phyloP scores from a whole-genome alignment of 2,888 invertebrate species.

The Zelleria hepariella region DNA sequence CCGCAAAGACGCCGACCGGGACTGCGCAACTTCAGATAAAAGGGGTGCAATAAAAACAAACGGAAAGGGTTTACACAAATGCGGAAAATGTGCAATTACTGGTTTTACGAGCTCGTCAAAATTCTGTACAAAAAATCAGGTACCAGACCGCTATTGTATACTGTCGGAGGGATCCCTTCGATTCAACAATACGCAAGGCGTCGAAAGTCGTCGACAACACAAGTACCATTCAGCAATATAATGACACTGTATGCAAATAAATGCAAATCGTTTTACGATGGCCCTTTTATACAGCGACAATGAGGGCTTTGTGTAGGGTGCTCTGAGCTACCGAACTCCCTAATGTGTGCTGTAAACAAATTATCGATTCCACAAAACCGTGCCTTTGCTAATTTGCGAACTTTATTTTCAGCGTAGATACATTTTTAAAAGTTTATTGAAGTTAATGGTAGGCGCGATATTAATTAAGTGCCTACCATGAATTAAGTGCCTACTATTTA shows the following conservation, averaged over 20 bases:
- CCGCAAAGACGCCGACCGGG: conserved; percentile 58
- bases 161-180: conserved; percentile 20
- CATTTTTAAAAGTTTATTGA: neutral
- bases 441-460: neutral
- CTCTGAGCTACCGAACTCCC: conserved; percentile 44
- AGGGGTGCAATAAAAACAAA: conserved; percentile 64
- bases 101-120: conserved; percentile 47
- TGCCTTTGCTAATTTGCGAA: conserved; percentile 5
- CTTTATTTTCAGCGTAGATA: neutral
- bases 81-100: conserved; percentile 64
- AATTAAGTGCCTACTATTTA: neutral
- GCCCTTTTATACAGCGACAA: conserved; percentile 33
- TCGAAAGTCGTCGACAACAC: conserved; percentile 34
- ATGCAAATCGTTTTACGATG: conserved; percentile 47
- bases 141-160: conserved; percentile 46
- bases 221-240: conserved; percentile 36
- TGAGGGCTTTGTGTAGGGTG: conserved; percentile 29
- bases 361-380: conserved; percentile 24
- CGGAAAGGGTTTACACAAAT: conserved; percentile 68
- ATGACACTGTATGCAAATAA: conserved; percentile 60
- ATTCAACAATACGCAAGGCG: conserved; percentile 11
- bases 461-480: neutral
- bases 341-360: conserved; percentile 42
- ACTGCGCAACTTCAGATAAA: conserved; percentile 36
- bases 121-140: conserved; percentile 50